Evolutionary conservation across 2,113 vertebrate species (phyloP), one percentile per base, ranked within the genome.

Genomic region (Anoura caudifer): DNA sequence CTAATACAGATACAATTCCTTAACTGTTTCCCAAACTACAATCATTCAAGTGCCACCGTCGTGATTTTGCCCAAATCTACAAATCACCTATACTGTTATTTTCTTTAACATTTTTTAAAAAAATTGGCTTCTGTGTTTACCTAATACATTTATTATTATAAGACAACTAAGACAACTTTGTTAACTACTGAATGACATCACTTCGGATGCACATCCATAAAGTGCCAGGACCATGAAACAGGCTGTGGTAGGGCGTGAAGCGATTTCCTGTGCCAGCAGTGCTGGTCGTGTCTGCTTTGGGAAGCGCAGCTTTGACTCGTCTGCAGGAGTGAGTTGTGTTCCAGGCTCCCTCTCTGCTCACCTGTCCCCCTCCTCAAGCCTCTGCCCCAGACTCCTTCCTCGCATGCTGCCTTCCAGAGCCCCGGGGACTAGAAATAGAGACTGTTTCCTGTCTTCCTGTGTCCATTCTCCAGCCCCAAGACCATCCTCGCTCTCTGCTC

Each of bases 151-250:
- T 89, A 43, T 63, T 84, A 50, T 72, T 81, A 70, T 72, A 67
- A 91, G 26, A 43, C 69, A 90, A 67, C 19, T 43, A 67, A 91
- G 24, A 43, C 69, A 88, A 67, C 16, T 45, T 56, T 95, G 73
- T 87, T 93, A 70, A 67, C 22, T 89, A 50, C 16, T 19, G 43
- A 87, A 72, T 70, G 70, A 45, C 65, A 43, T 87, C 65, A 83
- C 31, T 95, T 59, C 65, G 59, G 50, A 59, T 31, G n/a, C 10
- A 59, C 19, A 33, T 83, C 15, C 86, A 20, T 90, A 93, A 77
- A 33, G 38, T 0, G 1, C 54, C 67, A 22, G 8, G 24, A 65
- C 43, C 45, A 36, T 33, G 36, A 87, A 79, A 43, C 33, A 81
- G 54, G 33, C 31, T 14, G 9, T 56, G 67, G 33, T 26, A 19